phyloP scores from a whole-genome alignment of 2,888 invertebrate genomes.

The Chydorus sphaericus region DNA sequence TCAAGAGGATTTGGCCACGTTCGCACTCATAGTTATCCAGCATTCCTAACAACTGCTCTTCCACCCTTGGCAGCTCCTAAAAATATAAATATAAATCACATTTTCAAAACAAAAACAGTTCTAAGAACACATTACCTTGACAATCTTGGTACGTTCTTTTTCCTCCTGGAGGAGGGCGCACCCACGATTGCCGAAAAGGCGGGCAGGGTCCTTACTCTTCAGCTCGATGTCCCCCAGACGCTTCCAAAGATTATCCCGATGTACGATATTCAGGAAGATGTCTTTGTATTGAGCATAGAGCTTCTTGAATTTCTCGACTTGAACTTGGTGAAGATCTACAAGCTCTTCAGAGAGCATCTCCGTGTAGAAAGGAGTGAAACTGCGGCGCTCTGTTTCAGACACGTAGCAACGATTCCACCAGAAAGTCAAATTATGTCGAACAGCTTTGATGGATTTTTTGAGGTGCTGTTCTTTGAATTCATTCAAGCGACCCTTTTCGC shows the following conservation, averaged over 20 bases:
- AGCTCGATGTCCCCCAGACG: constrained; percentile 60
- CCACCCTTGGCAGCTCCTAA: constrained; percentile 54
- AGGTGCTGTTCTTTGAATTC: constrained; percentile 60
- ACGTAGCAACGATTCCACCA: constrained; percentile 62
- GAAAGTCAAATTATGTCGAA: constrained; percentile 50
- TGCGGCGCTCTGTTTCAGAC: constrained; percentile 31
- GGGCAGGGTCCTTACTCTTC: constrained; percentile 58
- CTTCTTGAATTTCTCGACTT: constrained; percentile 45
- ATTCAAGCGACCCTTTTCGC: constrained; percentile 60
- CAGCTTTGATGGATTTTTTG: constrained; percentile 41
- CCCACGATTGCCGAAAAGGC: constrained; percentile 67
- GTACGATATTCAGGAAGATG: constrained; percentile 34
- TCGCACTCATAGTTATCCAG: constrained; percentile 39
- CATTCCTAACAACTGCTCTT: constrained; percentile 43
- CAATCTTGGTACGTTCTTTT: constrained; percentile 60
- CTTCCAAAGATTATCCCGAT: constrained; percentile 53
- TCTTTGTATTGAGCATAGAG: constrained; percentile 27
- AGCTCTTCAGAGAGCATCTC: constrained; percentile 65
- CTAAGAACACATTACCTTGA: constrained; percentile 30
- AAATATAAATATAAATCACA: too few species aligned
- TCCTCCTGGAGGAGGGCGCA: constrained; percentile 74
- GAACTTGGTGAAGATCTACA: constrained; percentile 59
- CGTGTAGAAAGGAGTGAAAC: constrained; percentile 47
- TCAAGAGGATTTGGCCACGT: constrained; percentile 40
- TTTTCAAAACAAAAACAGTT: not conserved